These are phyloP conservation scores for Tetanocera ferruginea DNA, from an alignment of 2,888 invertebrate genomes.

Conservation along the genomic window DNA sequence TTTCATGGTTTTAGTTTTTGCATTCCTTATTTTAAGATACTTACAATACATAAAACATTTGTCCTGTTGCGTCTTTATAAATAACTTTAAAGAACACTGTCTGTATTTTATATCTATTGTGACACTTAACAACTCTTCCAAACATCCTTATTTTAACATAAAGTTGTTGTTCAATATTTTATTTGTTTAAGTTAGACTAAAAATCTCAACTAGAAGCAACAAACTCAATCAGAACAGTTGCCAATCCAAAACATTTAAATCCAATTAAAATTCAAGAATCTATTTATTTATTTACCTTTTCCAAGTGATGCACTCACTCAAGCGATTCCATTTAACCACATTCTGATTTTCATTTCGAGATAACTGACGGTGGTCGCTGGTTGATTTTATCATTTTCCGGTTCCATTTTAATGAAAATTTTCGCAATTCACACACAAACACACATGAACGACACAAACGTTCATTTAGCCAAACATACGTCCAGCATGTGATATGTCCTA, in stretches of 20 bases:
- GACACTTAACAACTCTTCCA: too few relatives aligned
- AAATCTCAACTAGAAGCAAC: too few relatives aligned
- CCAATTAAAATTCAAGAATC: slow-evolving; percentile 12
- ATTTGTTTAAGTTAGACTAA: too few relatives aligned
- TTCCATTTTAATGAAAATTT: slow-evolving; percentile 12
- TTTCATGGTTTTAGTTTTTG: too few relatives aligned
- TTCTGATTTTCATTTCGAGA: slow-evolving; percentile 27
- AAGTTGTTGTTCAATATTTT: too few relatives aligned
- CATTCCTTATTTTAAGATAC: too few relatives aligned
- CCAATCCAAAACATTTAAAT: background rate
- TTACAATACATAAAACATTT: too few relatives aligned
- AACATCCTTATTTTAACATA: too few relatives aligned
- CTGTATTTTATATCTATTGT: too few relatives aligned
- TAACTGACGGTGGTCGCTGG: slow-evolving; percentile 17
- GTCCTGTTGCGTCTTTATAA: too few relatives aligned
- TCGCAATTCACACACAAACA: background rate
- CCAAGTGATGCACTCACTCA: background rate
- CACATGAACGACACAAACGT: background rate
- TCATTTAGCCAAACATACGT: background rate
- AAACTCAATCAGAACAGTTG: too few relatives aligned
- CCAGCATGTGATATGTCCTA: background rate
- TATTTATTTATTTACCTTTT: background rate
- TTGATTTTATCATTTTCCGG: slow-evolving; percentile 28
- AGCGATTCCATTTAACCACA: slow-evolving; percentile 8
- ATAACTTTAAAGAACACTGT: too few relatives aligned